Conservation (phyloP, 1,140 invertebrate species). For the Diachasmimorpha longicaudata region DNA sequence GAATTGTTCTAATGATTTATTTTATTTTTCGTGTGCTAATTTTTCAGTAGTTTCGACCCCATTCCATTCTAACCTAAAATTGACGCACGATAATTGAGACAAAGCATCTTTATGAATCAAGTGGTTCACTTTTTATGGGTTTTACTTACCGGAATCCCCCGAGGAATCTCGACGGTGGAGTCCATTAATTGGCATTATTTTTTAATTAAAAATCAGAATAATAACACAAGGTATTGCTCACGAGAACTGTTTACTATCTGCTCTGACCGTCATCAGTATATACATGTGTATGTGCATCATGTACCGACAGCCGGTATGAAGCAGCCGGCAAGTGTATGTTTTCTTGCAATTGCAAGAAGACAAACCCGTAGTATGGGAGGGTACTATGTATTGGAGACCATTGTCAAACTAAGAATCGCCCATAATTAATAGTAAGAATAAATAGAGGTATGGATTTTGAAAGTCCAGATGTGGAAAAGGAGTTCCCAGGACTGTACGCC, state of each 20-base stretch:
- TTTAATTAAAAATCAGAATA: neutral
- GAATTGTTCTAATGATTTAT: too few relatives aligned
- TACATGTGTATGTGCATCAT: too few relatives aligned
- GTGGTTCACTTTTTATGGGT: neutral
- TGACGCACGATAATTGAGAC: neutral
- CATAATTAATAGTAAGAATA: neutral
- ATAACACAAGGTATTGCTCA: too few relatives aligned
- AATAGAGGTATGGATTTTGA: slow-evolving; percentile 79
- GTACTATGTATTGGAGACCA: too few relatives aligned
- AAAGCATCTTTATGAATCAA: neutral
- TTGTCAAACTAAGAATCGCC: neutral
- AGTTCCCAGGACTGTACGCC: slow-evolving; percentile 87
- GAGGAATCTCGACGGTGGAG: neutral
- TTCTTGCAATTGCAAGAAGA: too few relatives aligned
- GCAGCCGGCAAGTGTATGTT: too few relatives aligned
- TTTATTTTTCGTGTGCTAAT: too few relatives aligned
- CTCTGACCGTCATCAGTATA: too few relatives aligned
- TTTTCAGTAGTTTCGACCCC: neutral
- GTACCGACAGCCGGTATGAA: too few relatives aligned
- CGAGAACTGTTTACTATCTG: too few relatives aligned
- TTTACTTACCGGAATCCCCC: neutral
- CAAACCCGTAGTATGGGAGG: too few relatives aligned
- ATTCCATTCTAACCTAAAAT: neutral
- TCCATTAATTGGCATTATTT: neutral
- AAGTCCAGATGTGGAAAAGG: slow-evolving; percentile 87